Base-by-base conservation (phyloP, 2,113 vertebrate species). In the Muscicapa adusta region DNA sequence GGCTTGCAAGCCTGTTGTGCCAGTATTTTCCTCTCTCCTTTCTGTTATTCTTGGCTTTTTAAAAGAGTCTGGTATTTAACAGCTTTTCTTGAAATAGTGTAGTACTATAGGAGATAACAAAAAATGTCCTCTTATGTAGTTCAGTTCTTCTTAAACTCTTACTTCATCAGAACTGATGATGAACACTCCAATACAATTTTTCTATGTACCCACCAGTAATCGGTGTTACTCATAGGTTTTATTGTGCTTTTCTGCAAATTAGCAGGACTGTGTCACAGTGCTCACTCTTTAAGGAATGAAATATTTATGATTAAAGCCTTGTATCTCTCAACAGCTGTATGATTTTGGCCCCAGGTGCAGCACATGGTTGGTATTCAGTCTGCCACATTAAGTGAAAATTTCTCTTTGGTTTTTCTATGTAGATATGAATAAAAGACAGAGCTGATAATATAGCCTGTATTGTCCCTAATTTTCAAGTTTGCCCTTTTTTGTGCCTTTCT, bases 91-190 rank as follows among this genome's bases (percentile, higher is more conserved):
- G 36, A 72, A 76, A 57, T 42, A 85, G 10, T 33, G 13, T 60
- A 88, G 14, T 25, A 24, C 84, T 81, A 8, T 9, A 47, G 12
- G 8, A 28, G 14, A 34, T 85, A 67, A 66, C 24, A 26, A 74
- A 81, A 45, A 75, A 45, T 56, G 26, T 80, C 66, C 82, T 84
- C 72, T 85, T 43, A 14, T 3, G 8, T 33, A 66, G 73, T 38
- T 72, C 50, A 79, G 42, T 84, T 93, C 48, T 93, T 96, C 51
- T 92, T 82, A 96, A 91, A 92, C 13, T 95, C 61, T 93, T 94
- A 36, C 53, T 91, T 93, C 24, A 73, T 79, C 60, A 94, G 60
- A 94, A 45, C 33, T 92, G 65, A 92, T 22, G 40, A 86, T 86
- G 87, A 86, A 58, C 28, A 88, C 26, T 73, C 38, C 61, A 68